phyloP scores from a whole-genome alignment of 2,113 vertebrate genomes.

The Rhizomys pruinosus region DNA sequence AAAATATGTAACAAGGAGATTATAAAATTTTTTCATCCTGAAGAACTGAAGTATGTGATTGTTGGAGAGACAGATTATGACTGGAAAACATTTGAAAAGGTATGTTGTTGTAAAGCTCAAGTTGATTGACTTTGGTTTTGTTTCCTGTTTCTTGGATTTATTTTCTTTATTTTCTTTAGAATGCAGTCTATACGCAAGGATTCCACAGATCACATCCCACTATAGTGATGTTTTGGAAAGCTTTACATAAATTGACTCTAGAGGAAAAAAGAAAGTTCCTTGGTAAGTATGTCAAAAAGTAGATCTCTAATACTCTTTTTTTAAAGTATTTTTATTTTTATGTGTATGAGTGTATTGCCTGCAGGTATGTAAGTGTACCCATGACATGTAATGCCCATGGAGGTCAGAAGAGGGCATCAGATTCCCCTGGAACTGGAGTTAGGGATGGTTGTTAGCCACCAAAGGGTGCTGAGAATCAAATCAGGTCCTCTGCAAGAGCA shows the following conservation, averaged over 20 bases:
- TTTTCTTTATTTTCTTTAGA: slow-evolving; percentile 80
- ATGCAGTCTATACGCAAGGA: slow-evolving; percentile 84
- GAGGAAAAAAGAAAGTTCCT: slow-evolving; percentile 90
- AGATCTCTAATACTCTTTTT: background rate
- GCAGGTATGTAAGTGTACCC: too few relatives aligned
- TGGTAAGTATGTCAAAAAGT: too few relatives aligned
- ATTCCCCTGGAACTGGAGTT: too few relatives aligned
- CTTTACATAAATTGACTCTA: slow-evolving; percentile 87
- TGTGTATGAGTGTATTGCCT: too few relatives aligned
- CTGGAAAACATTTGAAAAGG: slow-evolving; percentile 90
- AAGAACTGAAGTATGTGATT: slow-evolving; percentile 87
- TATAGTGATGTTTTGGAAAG: slow-evolving; percentile 89
- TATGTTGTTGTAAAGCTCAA: slow-evolving; percentile 59
- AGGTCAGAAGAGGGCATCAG: too few relatives aligned
- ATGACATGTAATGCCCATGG: too few relatives aligned
- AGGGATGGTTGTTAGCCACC: too few relatives aligned
- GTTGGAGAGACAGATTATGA: slow-evolving; percentile 88
- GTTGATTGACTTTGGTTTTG: background rate
- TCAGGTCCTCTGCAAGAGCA: too few relatives aligned
- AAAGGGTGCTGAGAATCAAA: too few relatives aligned
- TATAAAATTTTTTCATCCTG: slow-evolving; percentile 88
- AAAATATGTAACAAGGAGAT: slow-evolving; percentile 86
- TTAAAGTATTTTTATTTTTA: too few relatives aligned
- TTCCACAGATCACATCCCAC: slow-evolving; percentile 86
- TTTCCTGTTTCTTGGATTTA: slow-evolving; percentile 1